These are phyloP conservation scores for Paralichthys olivaceus DNA, from an alignment of 2,113 vertebrate genomes.

Conservation along the genomic window DNA sequence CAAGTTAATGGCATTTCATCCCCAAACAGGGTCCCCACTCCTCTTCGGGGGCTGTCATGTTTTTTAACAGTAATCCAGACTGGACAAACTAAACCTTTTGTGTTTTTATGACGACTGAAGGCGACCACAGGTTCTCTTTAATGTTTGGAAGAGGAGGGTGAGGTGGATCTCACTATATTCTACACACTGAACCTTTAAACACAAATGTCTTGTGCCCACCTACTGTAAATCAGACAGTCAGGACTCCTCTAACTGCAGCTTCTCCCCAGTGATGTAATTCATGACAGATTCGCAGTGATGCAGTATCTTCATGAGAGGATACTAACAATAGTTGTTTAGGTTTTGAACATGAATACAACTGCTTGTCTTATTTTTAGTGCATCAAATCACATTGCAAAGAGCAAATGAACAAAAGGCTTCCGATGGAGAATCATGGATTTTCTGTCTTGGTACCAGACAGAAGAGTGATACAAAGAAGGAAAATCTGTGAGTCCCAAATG, in stretches of 20 bases:
- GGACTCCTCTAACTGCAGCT: not conserved
- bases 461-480: not conserved
- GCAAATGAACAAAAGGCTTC: constrained; percentile 12
- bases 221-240: not conserved
- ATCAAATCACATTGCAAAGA: not conserved
- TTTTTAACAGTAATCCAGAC: no score
- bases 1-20: no score
- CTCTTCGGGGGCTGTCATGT: no score
- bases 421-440: not conserved
- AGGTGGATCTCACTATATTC: no score
- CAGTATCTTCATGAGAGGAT: not conserved
- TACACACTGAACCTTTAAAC: not conserved
- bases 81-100: no score
- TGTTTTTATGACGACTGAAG: no score
- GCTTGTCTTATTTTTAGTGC: not conserved
- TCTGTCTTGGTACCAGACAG: not conserved
- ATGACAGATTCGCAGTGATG: not conserved
- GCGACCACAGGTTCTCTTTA: no score
- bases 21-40: no score
- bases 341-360: constrained; percentile 5
- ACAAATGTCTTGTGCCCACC: not conserved
- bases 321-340: not conserved
- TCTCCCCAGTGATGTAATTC: not conserved
- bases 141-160: no score
- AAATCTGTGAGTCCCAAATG: not conserved